Conservation (phyloP, 2,888 invertebrate genomes). For the Cephus rjabovi region DNA sequence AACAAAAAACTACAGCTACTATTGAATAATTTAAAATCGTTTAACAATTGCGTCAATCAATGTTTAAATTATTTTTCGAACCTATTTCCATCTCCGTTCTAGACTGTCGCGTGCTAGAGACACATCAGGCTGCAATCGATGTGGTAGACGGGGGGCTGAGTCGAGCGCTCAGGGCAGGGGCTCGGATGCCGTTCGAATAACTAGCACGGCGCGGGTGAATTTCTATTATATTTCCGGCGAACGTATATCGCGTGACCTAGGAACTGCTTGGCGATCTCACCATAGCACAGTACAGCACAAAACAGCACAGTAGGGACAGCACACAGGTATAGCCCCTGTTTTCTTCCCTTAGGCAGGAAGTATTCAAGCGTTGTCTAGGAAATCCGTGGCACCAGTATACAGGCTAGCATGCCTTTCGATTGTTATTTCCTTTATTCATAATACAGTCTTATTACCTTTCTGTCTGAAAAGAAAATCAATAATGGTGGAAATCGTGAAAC, state of each 20-base stretch:
- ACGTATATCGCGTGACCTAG: constrained; percentile 54
- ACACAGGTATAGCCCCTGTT: neutral
- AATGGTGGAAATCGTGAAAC: neutral
- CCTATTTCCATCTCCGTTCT: constrained; percentile 5
- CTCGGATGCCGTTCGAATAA: constrained; percentile 20
- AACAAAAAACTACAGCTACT: neutral
- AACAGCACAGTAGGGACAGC: too few relatives aligned
- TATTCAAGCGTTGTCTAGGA: neutral
- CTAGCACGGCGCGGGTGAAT: constrained; percentile 40
- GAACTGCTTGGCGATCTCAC: constrained; percentile 37
- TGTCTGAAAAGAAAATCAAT: neutral
- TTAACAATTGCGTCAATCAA: neutral
- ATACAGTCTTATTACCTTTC: neutral
- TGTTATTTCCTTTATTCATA: neutral
- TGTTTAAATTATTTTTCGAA: neutral
- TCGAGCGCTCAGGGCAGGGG: constrained; percentile 15
- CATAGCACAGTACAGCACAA: neutral
- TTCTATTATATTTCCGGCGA: constrained; percentile 58
- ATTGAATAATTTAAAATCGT: neutral
- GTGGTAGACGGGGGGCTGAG: constrained; percentile 29
- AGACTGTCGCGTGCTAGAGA: constrained; percentile 39
- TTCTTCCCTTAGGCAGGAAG: neutral
- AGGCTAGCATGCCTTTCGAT: neutral
- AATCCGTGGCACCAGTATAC: neutral
- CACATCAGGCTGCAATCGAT: constrained; percentile 41